Percentiles rank a stretch among this genome's conserved stretches.
Evolutionary conservation across 2,888 invertebrate species (phyloP).

Genomic region (Andrena flavipes): DNA sequence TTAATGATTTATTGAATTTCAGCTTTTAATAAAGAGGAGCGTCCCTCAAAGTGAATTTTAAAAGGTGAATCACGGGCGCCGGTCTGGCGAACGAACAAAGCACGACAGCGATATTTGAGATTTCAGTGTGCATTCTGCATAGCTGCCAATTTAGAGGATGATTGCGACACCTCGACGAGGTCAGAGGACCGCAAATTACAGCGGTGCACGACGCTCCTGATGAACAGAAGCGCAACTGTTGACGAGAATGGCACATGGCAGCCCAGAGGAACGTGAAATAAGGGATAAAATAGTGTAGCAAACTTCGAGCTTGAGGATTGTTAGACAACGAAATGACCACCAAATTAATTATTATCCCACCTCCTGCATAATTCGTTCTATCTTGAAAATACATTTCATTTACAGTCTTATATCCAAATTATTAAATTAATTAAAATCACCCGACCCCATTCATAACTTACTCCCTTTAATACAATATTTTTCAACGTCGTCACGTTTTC

Average conservation of each 20-base stretch:
- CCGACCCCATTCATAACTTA: neutral
- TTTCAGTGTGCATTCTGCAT: slow-evolving; percentile 21
- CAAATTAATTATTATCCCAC: slow-evolving; percentile 36
- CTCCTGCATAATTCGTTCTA: neutral
- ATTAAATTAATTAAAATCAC: neutral
- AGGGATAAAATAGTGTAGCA: slow-evolving; percentile 7
- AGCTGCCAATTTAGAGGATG: slow-evolving; percentile 31
- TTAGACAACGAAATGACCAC: neutral
- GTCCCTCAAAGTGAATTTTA: slow-evolving; percentile 8
- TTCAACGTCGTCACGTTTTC: neutral
- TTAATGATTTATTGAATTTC: neutral
- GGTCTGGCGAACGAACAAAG: neutral
- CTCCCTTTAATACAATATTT: neutral
- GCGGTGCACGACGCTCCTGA: slow-evolving; percentile 44
- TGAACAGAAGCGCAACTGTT: slow-evolving; percentile 42
- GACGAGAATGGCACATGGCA: slow-evolving; percentile 30
- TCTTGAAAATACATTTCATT: neutral
- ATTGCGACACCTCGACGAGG: slow-evolving; percentile 28
- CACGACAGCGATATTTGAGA: slow-evolving; percentile 1
- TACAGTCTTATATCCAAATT: neutral
- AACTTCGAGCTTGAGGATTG: slow-evolving; percentile 7
- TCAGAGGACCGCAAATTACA: slow-evolving; percentile 45
- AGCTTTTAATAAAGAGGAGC: neutral
- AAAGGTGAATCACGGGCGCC: neutral
- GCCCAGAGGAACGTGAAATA: slow-evolving; percentile 20